Evolutionary conservation across 2,888 invertebrate genomes (phyloP), one percentile per base, ranked within the genome.

Genomic region (Melinopterus prodromus): DNA sequence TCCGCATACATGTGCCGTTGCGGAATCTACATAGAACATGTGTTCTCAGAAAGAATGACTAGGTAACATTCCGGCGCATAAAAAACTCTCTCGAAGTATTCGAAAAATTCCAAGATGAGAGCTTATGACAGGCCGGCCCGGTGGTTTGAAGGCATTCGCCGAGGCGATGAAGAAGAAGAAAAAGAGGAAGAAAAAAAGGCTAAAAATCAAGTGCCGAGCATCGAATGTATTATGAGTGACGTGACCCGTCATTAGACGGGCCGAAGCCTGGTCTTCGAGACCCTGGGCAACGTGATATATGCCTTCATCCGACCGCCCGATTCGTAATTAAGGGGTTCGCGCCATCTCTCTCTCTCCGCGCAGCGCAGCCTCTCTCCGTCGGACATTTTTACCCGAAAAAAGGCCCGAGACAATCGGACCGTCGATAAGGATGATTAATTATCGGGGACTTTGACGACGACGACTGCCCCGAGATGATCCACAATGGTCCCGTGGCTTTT

Each of bases 201-300:
- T 35, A 37, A 74, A 37, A 37, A 74, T 74, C 74, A 35, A 74
- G 36, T 74, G 74, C 74, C 53, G 74, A 36, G 35, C 74, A 35
- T 74, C 74, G 36, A 74, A 74, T 74, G 74, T 35, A 74, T 74
- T 74, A 84, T 89, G 89, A 89, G 86, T 89, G 89, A 89, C 89
- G 88, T 87, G 88, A 87, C 89, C 89, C 88, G 85, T 89, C 89
- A 89, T 89, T 89, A 89, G 86, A 84, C 84, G 84, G 84, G 84
- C 86, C 74, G 26, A 35, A 37, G 37, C 36, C 74, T 74, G 74
- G 26, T 16, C 36, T 37, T 74, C 74, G 74, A 74, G 74, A 74
- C 74, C 74, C 74, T 16, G 16, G 26, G 16, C 71, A 77, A 82
- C 84, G 84, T 83, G 83, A 84, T 84, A 84, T 84, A 84, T 84